These are phyloP conservation scores for Cynopterus brachyotis DNA, from an alignment of 2,113 vertebrate species.

Conservation along the genomic window DNA sequence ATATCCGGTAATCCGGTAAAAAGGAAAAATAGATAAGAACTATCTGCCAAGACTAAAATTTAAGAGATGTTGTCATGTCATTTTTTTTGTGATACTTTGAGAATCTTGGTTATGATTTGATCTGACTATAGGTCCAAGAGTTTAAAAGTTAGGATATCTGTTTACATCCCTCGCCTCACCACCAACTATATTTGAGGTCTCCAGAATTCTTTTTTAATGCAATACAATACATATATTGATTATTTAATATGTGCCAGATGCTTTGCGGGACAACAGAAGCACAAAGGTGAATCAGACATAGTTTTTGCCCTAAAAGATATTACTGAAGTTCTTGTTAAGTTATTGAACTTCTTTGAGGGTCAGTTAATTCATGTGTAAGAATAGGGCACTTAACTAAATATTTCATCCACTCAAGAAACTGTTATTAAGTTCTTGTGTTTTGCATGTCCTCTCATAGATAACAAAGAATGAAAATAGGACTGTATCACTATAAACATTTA, in stretches of 20 bases:
- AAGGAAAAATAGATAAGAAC: constrained; percentile 63
- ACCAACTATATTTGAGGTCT: not conserved
- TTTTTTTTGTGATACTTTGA: constrained; percentile 29
- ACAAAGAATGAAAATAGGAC: not conserved
- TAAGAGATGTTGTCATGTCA: constrained; percentile 52
- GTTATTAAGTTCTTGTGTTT: not conserved
- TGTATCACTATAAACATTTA: not conserved
- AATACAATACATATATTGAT: not conserved
- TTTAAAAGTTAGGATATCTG: constrained; percentile 33
- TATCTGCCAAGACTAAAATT: constrained; percentile 62
- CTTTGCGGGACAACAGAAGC: not conserved
- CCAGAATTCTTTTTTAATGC: not conserved
- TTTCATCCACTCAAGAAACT: not conserved
- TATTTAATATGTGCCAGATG: not conserved
- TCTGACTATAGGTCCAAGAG: not conserved
- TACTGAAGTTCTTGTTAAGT: not conserved
- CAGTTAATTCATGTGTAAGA: not conserved
- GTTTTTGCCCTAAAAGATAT: constrained; percentile 18
- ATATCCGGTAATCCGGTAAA: constrained; percentile 62
- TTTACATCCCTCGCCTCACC: not conserved
- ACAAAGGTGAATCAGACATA: not conserved
- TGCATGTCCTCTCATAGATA: not conserved
- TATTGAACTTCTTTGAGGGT: not conserved
- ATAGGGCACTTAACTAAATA: not conserved
- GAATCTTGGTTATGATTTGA: constrained; percentile 51